Percentiles rank a stretch among this genome's conserved stretches.
phyloP scores from a whole-genome alignment of 2,888 invertebrate species.

The Agrochola circellaris region DNA sequence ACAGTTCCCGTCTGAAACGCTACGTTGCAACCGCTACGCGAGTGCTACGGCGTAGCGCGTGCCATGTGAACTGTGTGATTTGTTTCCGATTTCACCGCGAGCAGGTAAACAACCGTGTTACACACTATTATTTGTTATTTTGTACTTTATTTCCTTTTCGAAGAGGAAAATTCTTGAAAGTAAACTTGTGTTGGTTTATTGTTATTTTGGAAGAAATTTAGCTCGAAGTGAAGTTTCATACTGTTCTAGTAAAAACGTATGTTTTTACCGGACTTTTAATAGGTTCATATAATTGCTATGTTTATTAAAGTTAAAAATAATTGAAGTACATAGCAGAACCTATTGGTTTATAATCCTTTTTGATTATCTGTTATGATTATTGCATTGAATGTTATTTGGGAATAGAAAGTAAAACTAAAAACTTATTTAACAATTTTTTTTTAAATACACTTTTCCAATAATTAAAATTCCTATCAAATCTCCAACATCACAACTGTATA shows the following conservation, averaged over 20 bases:
- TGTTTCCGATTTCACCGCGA: conserved; percentile 80
- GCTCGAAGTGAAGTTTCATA: neutral
- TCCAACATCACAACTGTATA: neutral
- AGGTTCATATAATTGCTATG: too few species aligned
- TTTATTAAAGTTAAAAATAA: too few species aligned
- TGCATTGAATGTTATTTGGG: too few species aligned
- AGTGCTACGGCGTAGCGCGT: conserved; percentile 53
- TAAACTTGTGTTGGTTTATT: conserved; percentile 9
- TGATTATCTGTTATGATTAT: too few species aligned
- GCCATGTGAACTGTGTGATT: conserved; percentile 78
- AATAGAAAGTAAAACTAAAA: too few species aligned
- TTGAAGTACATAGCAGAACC: too few species aligned
- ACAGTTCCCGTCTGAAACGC: conserved; percentile 26
- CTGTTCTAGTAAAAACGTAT: too few species aligned
- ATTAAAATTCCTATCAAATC: neutral
- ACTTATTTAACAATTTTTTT: too few species aligned
- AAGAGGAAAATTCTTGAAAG: conserved; percentile 23
- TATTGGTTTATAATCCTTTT: too few species aligned
- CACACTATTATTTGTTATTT: conserved; percentile 52
- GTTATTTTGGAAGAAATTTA: neutral
- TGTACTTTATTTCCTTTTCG: conserved; percentile 51
- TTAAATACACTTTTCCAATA: neutral
- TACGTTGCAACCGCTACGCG: conserved; percentile 44
- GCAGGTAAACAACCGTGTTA: conserved; percentile 76
- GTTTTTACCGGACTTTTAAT: too few species aligned